Percentiles rank a stretch among this genome's conserved stretches.
Evolutionary conservation across 2,888 invertebrate genomes (phyloP).

Genomic region (Matsumyia berberina): DNA sequence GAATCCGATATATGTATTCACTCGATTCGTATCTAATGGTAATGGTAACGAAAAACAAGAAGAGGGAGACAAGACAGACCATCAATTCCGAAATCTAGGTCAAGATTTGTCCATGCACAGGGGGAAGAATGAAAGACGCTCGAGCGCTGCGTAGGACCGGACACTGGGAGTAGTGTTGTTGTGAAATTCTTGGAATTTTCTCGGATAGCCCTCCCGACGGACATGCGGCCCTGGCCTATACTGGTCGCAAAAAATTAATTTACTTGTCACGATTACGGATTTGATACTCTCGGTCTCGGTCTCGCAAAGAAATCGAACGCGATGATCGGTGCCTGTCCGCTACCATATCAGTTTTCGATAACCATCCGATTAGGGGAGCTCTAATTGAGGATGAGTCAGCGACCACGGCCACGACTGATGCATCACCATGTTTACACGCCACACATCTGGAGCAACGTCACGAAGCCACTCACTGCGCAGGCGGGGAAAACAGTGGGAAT

Average conservation of each 20-base stretch:
- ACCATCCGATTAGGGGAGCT: constrained; percentile 38
- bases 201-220: neutral
- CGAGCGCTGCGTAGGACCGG: too few relatives aligned
- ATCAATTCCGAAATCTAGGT: constrained; percentile 56
- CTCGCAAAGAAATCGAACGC: constrained; percentile 47
- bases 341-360: constrained; percentile 66
- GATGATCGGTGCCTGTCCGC: constrained; percentile 40
- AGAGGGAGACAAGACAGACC: constrained; percentile 38
- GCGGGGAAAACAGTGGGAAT: neutral
- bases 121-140: constrained; percentile 31
- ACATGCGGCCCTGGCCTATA: constrained; percentile 10
- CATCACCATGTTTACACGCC: constrained; percentile 60
- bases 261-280: constrained; percentile 64
- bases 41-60: constrained; percentile 2
- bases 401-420: constrained; percentile 39
- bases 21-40: constrained; percentile 27
- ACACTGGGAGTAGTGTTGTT: neutral
- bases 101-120: constrained; percentile 33
- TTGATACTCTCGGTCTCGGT: constrained; percentile 34
- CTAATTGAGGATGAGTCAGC: constrained; percentile 69
- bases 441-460: constrained; percentile 64
- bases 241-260: constrained; percentile 49
- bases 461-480: neutral
- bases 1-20: constrained; percentile 5
- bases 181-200: constrained; percentile 39